Evolutionary conservation across 1,140 invertebrate genomes (phyloP).

Genomic region (Steinernema feltiae): DNA sequence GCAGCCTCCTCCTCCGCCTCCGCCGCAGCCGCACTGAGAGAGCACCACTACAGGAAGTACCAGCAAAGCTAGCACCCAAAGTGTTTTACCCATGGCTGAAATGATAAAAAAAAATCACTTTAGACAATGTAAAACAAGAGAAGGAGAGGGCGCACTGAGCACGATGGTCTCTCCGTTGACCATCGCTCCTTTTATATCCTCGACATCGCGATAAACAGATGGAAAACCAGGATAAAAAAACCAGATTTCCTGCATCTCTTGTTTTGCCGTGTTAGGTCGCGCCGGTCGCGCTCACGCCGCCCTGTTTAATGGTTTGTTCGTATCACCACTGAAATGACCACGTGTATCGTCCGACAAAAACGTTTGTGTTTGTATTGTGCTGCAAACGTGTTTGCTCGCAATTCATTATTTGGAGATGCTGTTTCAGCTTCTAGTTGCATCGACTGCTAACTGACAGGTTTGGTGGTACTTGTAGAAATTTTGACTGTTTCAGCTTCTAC

Average conservation of each 20-base stretch:
- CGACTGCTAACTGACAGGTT: too few species aligned
- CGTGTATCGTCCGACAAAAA: background rate
- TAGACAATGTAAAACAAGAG: background rate
- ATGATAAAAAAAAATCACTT: background rate
- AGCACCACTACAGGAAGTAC: slow-evolving; percentile 1
- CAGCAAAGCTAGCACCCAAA: slow-evolving; percentile 9
- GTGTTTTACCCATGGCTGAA: slow-evolving; percentile 15
- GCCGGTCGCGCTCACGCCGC: background rate
- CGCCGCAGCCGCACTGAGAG: slow-evolving; percentile 3
- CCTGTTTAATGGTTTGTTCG: background rate
- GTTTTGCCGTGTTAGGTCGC: background rate
- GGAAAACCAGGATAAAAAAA: background rate
- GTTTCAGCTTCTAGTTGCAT: too few species aligned
- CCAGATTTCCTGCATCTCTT: background rate
- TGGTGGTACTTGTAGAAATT: too few species aligned
- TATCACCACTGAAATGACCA: background rate
- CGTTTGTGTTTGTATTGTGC: background rate
- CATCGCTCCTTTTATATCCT: background rate
- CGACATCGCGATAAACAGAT: background rate
- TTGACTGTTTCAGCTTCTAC: too few species aligned
- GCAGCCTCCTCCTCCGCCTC: background rate
- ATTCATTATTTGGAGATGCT: too few species aligned
- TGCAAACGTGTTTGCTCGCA: background rate
- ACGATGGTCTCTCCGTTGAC: background rate
- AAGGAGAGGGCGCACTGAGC: background rate